Percentiles rank a stretch among this genome's conserved stretches.
These are phyloP conservation scores for Antechinus flavipes DNA, from an alignment of 2,113 vertebrate species.

Conservation along the genomic window DNA sequence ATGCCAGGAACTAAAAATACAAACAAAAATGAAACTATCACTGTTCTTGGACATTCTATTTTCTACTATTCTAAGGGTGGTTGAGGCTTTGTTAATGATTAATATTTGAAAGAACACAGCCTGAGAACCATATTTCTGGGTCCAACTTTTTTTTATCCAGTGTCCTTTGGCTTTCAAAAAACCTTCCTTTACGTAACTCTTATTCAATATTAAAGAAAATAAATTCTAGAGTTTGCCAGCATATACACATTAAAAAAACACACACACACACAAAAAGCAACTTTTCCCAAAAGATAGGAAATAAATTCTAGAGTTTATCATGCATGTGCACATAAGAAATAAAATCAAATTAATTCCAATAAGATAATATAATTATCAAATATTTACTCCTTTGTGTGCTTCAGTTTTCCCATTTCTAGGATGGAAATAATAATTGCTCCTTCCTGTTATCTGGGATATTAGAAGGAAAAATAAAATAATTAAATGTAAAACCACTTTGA, in stretches of 20 bases:
- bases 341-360: neutral
- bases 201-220: neutral
- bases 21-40: neutral
- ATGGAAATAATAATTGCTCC: conserved; percentile 16
- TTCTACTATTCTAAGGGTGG: neutral
- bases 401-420: conserved; percentile 40
- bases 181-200: neutral
- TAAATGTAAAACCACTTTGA: conserved; percentile 37
- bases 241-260: neutral
- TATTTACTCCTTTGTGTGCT: neutral
- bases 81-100: neutral
- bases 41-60: neutral
- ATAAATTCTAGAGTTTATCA: neutral
- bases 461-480: conserved; percentile 25
- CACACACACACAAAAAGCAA: neutral
- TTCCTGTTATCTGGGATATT: conserved; percentile 36
- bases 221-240: neutral
- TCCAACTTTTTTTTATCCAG: neutral
- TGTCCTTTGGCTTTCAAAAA: neutral
- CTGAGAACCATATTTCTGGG: neutral
- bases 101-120: neutral
- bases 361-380: neutral
- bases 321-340: neutral
- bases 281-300: neutral
- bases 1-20: neutral